Conservation (phyloP, 2,888 invertebrate genomes). For the Chrysina gloriosa region DNA sequence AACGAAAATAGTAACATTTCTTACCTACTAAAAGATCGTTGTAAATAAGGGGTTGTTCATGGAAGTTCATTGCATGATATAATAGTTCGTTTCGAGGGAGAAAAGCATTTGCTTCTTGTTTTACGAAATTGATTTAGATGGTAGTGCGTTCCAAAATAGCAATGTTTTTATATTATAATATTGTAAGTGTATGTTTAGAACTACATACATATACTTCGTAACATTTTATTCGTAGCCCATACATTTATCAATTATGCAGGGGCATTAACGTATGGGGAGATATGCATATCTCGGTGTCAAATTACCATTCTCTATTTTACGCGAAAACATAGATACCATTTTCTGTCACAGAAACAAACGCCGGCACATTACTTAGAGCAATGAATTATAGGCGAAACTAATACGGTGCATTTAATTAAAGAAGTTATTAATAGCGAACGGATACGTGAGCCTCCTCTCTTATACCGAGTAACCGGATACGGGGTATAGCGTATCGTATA, state of each 20-base stretch:
- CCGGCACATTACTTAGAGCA: constrained; percentile 34
- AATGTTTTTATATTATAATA: no score
- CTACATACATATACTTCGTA: no score
- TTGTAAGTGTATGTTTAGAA: no score
- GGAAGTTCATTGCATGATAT: no score
- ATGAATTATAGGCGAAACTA: constrained; percentile 44
- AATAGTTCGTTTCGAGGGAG: no score
- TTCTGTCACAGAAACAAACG: constrained; percentile 26
- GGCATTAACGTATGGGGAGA: neutral
- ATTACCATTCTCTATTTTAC: constrained; percentile 6
- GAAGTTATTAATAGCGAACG: constrained; percentile 52
- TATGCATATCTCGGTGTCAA: constrained; percentile 4
- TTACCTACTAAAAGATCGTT: no score
- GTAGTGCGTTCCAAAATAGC: no score
- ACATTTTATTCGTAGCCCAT: neutral
- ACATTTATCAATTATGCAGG: constrained; percentile 14
- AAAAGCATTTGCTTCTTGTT: no score
- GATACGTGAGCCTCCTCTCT: constrained; percentile 48
- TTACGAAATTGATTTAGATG: no score
- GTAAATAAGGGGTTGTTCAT: no score
- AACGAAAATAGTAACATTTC: no score
- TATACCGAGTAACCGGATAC: constrained; percentile 48
- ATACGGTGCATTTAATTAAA: constrained; percentile 52
- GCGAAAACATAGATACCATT: constrained; percentile 23
- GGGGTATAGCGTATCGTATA: constrained; percentile 50